Evolutionary conservation across 2,113 vertebrate species (phyloP).

Genomic region (Strix uralensis): DNA sequence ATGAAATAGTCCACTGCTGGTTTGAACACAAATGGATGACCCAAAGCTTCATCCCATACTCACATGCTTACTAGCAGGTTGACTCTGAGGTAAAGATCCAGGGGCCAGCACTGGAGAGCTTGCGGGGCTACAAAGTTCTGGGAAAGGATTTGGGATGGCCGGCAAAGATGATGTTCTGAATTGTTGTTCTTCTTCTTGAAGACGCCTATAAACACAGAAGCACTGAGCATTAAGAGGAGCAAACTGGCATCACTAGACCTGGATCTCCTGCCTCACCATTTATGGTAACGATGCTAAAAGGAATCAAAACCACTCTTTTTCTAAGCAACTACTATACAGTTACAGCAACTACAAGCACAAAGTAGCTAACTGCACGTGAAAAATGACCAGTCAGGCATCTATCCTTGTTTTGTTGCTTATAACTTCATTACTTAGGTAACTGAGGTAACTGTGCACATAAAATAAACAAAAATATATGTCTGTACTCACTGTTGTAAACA

Average conservation of each 20-base stretch:
- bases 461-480: neutral
- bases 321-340: neutral
- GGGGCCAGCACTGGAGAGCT: conserved; percentile 85
- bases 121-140: conserved; percentile 88
- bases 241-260: neutral
- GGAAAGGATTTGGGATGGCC: conserved; percentile 97
- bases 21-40: neutral
- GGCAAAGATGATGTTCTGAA: conserved; percentile 92
- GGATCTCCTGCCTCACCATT: neutral
- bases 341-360: neutral
- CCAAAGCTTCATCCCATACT: conserved; percentile 58
- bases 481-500: neutral
- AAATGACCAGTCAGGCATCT: neutral
- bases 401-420: neutral
- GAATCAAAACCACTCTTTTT: neutral
- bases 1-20: neutral
- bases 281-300: neutral
- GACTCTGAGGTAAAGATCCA: conserved; percentile 87
- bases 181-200: conserved; percentile 91
- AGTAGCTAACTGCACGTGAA: neutral
- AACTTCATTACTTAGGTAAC: neutral
- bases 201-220: conserved; percentile 77
- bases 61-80: conserved; percentile 84
- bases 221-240: neutral
- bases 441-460: neutral